Evolutionary conservation across 2,797 vertebrate species (phyloP).

Genomic region (Pseudochromis fuscus): DNA sequence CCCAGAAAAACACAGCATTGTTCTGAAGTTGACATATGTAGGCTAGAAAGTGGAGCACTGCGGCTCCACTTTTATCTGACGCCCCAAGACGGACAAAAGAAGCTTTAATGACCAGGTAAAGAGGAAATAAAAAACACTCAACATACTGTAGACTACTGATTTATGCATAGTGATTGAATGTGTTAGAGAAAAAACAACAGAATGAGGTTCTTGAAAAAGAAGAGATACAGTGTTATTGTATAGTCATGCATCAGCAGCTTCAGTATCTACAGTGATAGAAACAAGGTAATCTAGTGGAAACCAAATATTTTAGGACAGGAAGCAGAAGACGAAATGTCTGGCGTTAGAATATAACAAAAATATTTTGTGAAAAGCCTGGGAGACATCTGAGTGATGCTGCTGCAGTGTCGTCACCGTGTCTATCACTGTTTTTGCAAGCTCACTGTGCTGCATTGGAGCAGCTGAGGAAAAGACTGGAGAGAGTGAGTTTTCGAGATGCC

Average conservation of each 20-base stretch:
- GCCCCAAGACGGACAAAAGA: slow-evolving; percentile 9
- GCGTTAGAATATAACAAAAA: not conserved
- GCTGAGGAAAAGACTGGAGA: slow-evolving; percentile 34
- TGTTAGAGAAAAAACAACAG: slow-evolving; percentile 10
- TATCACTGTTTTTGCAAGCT: slow-evolving; percentile 67
- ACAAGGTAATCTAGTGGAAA: not conserved
- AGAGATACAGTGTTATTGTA: not conserved
- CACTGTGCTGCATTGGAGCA: slow-evolving; percentile 68
- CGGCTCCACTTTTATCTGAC: slow-evolving; percentile 59
- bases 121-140: not conserved
- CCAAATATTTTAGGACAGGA: not conserved
- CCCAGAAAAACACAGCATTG: not conserved
- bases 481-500: slow-evolving; percentile 39
- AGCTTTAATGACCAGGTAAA: slow-evolving; percentile 15
- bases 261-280: not conserved
- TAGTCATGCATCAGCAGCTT: slow-evolving; percentile 12
- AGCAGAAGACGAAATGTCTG: not conserved
- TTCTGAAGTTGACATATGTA: slow-evolving; percentile 50
- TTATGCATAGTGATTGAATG: not conserved
- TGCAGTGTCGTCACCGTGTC: slow-evolving; percentile 14
- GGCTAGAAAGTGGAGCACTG: slow-evolving; percentile 67
- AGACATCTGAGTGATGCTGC: slow-evolving; percentile 1
- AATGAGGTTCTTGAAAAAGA: not conserved
- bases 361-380: not conserved
- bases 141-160: not conserved